Conservation (phyloP, 2,888 invertebrate species). For the Drosophila acutilabella region DNA sequence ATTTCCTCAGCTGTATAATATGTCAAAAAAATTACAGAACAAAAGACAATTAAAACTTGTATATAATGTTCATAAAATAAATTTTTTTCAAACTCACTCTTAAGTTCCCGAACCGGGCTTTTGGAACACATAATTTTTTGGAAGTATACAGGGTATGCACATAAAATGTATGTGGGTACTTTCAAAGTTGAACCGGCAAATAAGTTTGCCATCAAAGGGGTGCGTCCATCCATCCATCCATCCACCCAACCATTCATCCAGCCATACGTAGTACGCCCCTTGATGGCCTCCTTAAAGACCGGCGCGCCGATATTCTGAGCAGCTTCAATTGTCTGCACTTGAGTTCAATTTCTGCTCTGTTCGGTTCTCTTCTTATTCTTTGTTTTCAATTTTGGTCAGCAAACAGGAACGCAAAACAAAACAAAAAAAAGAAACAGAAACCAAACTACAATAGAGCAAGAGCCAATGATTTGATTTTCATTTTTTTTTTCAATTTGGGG, state of each 20-base stretch:
- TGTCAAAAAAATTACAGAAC: too few relatives aligned
- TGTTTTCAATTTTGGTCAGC: conserved; percentile 37
- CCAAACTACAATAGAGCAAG: conserved; percentile 17
- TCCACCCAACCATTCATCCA: neutral
- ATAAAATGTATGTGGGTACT: conserved; percentile 16
- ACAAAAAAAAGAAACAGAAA: conserved; percentile 15
- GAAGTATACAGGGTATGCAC: conserved; percentile 5
- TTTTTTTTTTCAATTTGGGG: conserved; percentile 28
- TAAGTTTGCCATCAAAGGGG: conserved; percentile 62
- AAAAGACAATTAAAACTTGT: too few relatives aligned
- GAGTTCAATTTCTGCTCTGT: conserved; percentile 74
- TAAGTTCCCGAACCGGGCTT: neutral
- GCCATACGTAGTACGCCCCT: conserved; percentile 26
- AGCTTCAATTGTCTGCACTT: conserved; percentile 80
- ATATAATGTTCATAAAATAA: too few relatives aligned
- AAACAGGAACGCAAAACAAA: conserved; percentile 22
- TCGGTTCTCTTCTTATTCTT: conserved; percentile 2
- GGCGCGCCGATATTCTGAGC: conserved; percentile 52
- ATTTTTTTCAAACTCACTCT: too few relatives aligned
- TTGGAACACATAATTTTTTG: neutral
- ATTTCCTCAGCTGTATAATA: too few relatives aligned
- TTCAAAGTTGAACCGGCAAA: conserved; percentile 30
- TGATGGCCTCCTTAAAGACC: conserved; percentile 38
- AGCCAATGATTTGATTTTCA: conserved; percentile 33
- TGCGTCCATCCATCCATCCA: conserved; percentile 22